Conservation (phyloP, 2,888 invertebrate genomes). For the Parnassius apollo region DNA sequence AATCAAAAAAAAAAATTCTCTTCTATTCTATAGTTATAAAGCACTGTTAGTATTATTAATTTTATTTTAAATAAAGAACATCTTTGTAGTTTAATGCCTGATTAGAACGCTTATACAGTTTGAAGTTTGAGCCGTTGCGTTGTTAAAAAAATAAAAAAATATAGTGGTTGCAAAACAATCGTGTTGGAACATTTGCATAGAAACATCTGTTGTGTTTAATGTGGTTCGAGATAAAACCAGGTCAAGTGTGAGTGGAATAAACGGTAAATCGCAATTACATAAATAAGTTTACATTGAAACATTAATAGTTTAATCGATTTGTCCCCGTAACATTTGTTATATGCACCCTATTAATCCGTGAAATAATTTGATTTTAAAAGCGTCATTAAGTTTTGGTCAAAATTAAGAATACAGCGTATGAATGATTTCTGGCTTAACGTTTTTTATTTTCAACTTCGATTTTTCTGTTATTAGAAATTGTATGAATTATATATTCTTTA, state of each 20-base stretch:
- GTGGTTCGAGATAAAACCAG: slow-evolving; percentile 43
- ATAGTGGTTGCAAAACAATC: slow-evolving; percentile 4
- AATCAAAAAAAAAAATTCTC: no score
- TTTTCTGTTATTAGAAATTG: no score
- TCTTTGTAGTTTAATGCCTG: no score
- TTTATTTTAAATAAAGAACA: no score
- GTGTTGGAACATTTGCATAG: slow-evolving; percentile 30
- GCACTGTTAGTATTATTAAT: no score
- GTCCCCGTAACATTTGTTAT: slow-evolving; percentile 1
- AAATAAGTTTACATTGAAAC: slow-evolving; percentile 47
- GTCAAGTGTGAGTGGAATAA: slow-evolving; percentile 48
- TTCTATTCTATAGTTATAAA: no score
- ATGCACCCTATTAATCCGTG: neutral
- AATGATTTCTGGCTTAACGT: neutral
- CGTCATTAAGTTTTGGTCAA: slow-evolving; percentile 6
- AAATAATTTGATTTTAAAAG: slow-evolving; percentile 7
- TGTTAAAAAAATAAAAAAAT: no score
- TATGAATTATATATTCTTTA: no score
- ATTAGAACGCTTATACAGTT: no score
- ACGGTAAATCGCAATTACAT: slow-evolving; percentile 53
- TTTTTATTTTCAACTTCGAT: no score
- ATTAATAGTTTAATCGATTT: slow-evolving; percentile 1
- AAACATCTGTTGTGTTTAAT: slow-evolving; percentile 36
- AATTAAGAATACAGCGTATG: slow-evolving; percentile 6
- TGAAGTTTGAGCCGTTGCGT: no score